These are phyloP conservation scores for Antigone vipio DNA, from an alignment of 2,113 vertebrate species.

Conservation along the genomic window DNA sequence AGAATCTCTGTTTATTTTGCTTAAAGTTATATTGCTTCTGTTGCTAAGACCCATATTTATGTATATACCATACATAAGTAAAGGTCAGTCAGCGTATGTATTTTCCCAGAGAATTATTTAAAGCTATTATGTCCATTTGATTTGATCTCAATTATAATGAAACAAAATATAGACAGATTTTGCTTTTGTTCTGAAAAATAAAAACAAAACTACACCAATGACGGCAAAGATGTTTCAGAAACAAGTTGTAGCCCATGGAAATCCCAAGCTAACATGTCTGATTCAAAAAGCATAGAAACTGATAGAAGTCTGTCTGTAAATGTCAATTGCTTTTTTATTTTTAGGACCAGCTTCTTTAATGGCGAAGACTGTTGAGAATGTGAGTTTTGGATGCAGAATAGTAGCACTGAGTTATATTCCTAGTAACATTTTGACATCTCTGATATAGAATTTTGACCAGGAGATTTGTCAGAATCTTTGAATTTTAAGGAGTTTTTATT, in stretches of 20 bases:
- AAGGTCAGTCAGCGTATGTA: neutral
- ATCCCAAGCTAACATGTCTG: neutral
- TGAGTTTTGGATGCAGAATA: neutral
- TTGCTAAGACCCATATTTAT: neutral
- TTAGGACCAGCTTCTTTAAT: neutral
- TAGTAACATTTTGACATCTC: neutral
- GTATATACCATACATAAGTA: neutral
- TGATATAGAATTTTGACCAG: neutral
- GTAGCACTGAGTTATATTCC: neutral
- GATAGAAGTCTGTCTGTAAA: neutral
- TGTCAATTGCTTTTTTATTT: neutral
- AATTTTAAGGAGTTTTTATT: neutral
- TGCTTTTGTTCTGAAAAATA: neutral
- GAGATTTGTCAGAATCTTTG: neutral
- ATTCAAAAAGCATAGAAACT: neutral
- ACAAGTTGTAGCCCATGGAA: neutral
- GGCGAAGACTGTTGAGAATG: neutral
- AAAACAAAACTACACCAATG: neutral
- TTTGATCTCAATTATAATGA: neutral
- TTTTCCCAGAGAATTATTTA: neutral
- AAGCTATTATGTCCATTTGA: neutral
- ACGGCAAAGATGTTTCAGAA: neutral
- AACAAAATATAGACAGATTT: neutral
- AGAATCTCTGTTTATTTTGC: neutral
- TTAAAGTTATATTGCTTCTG: neutral